Base-by-base conservation (phyloP, 2,888 invertebrate genomes). In the Eilema caniola region DNA sequence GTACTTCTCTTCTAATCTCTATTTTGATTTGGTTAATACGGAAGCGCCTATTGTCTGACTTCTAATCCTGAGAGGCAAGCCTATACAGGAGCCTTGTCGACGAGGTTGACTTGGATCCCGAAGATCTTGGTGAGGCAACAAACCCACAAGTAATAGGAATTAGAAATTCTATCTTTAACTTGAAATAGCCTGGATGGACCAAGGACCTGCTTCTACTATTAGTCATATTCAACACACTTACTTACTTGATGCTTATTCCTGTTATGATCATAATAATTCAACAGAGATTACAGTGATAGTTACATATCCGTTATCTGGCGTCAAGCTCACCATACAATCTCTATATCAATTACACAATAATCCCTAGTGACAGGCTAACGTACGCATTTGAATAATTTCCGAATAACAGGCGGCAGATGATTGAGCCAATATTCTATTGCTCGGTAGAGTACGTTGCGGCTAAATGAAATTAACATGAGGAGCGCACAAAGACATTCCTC, bases 391-490 rank as follows among this genome's bases (percentile, higher is more conserved):
- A 88, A 87, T 89, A 86, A 88, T 86, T 86, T 74, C 67, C 84
- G 83, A 83, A 82, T 82, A 77, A 73, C 78, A 81, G 82, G 77
- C 78, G 78, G 73, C 73, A 73, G 86, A 83, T 80, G 86, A 87
- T 89, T 88, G 85, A 82, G 83, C 86, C 87, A 89, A 89, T 88
- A 86, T 85, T 79, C 77, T 78, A 82, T 87, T 83, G 85, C 82
- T 82, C 78, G 85, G 86, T 83, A 83, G 82, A 86, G 85, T 85
- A 85, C 86, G 82, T 79, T 84, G 85, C 80, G 83, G 85, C 84
- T 82, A 88, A 92, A 93, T 93, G 90, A 89, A 92, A 92, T 92
- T 92, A 92, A 88, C 92, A 90, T 89, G 89, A 88, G 86, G 84
- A 86, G 82, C 85, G 85, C 84, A 85, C 86, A 83, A 84, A 85